A percentile compares a stretch with the other conserved stretches of the same genome.
Conservation (phyloP, 2,888 invertebrate species). For the Habroteleia sp. region DNA sequence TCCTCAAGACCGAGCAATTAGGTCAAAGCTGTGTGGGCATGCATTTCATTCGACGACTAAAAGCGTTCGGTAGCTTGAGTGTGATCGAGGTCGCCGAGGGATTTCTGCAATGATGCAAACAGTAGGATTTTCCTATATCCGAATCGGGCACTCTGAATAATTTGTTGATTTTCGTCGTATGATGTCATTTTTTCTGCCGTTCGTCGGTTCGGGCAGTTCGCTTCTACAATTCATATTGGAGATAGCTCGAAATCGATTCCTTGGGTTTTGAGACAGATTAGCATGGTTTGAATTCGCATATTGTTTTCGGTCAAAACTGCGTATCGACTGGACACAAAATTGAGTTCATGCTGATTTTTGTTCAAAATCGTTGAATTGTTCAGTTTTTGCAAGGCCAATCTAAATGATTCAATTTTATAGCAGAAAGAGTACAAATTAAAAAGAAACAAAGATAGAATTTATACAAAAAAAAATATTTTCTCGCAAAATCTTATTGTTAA, state of each 20-base stretch:
- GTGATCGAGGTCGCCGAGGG: slow-evolving; percentile 51
- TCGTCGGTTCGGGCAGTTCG: background rate
- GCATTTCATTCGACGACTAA: slow-evolving; percentile 66
- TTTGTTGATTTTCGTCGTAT: slow-evolving; percentile 52
- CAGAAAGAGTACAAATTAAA: no score
- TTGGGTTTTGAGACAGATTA: slow-evolving; percentile 36
- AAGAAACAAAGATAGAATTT: no score
- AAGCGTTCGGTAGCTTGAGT: slow-evolving; percentile 56
- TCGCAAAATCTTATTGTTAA: no score
- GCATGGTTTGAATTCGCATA: slow-evolving; percentile 14
- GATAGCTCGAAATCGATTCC: slow-evolving; percentile 17
- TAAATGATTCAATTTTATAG: no score
- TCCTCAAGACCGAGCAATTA: slow-evolving; percentile 65
- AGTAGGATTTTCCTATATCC: slow-evolving; percentile 42
- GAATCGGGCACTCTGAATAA: slow-evolving; percentile 52
- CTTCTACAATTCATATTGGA: slow-evolving; percentile 25
- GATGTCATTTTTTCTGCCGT: slow-evolving; percentile 30
- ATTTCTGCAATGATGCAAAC: slow-evolving; percentile 53
- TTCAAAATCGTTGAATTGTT: background rate
- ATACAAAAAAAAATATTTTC: no score
- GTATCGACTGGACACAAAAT: slow-evolving; percentile 13
- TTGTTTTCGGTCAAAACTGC: slow-evolving; percentile 26
- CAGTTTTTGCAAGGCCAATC: background rate
- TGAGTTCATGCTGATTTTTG: background rate
- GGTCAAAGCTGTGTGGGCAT: slow-evolving; percentile 67